Evolutionary conservation across 2,113 vertebrate species (phyloP), one percentile per base, ranked within the genome.

Genomic region (Phyllostomus discolor): DNA sequence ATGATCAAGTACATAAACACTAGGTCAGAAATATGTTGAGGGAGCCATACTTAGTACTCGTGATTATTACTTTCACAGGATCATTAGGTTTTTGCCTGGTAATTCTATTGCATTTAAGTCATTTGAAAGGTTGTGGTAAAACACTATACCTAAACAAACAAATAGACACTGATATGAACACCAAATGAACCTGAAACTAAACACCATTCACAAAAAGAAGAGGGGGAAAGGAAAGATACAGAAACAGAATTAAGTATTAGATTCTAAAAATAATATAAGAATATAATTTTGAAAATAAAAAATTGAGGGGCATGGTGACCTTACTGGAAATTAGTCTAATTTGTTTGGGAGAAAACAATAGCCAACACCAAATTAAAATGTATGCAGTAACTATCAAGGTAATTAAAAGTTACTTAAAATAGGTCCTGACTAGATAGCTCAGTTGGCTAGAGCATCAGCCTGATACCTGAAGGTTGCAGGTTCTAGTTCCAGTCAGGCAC

Each of bases 191-290:
- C 70, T 67, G 95, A 38, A 97, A 95, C 93, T 62, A 90, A 97
- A 73, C 28, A 9, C 26, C 41, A 83, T 26, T 5, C n/a, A 83
- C n/a, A 95, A 82, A 97, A 91, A 95, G 10, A 35, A 79, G 59
- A 54, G 79, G 86, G 76, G 6, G 4, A 69, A 93, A 20, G 69
- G 80, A 50, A 95, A 82, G 73, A 67, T 35, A 31, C 20, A 94
- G 72, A 14, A 89, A 75, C 91, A 87, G 91, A 96, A 94, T 91
- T 93, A 94, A 91, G 80, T 85, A 88, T 96, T 73, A 94, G 91
- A 94, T 86, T 97, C 95, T 97, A 82, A 91, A 92, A 91, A 96
- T 43, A 87, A 83, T 97, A 87, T 93, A 95, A 98, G 93, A 52
- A 84, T 92, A 83, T 90, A 97, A 98, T 97, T 97, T 98, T 73